Conservation (phyloP, 2,113 vertebrate species). For the Prunella himalayana region DNA sequence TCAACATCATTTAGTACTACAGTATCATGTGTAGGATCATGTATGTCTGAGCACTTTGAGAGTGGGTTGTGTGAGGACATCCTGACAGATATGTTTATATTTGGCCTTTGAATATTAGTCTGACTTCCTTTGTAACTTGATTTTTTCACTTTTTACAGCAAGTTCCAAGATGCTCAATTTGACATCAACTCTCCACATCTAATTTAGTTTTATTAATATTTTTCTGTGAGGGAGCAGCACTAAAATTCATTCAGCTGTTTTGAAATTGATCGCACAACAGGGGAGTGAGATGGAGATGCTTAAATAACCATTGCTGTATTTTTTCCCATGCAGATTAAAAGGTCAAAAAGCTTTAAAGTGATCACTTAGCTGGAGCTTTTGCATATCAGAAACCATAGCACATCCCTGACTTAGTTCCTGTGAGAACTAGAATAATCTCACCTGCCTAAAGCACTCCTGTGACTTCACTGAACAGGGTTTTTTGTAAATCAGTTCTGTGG, state of each 20-base stretch:
- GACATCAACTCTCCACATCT: neutral
- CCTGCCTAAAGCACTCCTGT: neutral
- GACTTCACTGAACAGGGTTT: neutral
- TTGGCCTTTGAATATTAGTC: neutral
- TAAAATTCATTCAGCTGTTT: neutral
- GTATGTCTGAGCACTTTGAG: neutral
- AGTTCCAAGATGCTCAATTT: neutral
- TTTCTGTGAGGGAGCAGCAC: neutral
- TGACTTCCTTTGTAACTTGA: neutral
- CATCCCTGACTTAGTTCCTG: neutral
- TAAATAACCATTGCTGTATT: neutral
- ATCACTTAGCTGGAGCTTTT: neutral
- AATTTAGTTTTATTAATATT: neutral
- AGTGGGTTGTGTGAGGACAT: neutral
- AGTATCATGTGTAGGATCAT: neutral
- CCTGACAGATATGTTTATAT: neutral
- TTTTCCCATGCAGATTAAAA: constrained; percentile 14
- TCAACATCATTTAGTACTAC: neutral
- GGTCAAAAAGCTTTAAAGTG: neutral
- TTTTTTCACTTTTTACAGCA: neutral
- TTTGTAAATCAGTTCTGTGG: neutral
- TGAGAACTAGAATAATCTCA: neutral
- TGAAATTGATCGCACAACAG: neutral
- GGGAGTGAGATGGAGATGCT: neutral
- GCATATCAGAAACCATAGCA: neutral